Evolutionary conservation across 2,113 vertebrate species (phyloP).

Genomic region (Protobothrops mucrosquamatus): DNA sequence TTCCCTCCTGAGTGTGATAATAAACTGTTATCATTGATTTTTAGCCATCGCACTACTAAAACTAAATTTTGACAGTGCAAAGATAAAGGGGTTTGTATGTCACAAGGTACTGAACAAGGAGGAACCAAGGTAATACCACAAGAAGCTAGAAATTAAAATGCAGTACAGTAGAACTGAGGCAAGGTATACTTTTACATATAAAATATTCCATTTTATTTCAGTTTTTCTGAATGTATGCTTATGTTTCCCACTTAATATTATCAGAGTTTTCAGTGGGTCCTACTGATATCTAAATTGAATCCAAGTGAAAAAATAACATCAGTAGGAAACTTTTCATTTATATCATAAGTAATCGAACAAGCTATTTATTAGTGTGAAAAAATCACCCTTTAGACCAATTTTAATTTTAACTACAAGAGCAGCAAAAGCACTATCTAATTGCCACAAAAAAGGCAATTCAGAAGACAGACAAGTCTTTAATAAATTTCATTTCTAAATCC

Average conservation of each 20-base stretch:
- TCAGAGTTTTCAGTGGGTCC: not conserved
- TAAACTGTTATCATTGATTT: not conserved
- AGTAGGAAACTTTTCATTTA: not conserved
- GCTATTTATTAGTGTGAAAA: not conserved
- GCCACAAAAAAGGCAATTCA: not conserved
- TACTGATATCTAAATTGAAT: not conserved
- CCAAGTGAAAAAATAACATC: not conserved
- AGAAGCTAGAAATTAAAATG: not conserved
- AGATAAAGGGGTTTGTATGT: not conserved
- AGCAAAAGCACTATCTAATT: not conserved
- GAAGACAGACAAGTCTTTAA: not conserved
- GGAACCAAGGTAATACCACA: not conserved
- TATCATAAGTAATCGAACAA: not conserved
- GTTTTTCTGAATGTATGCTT: not conserved
- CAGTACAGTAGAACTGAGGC: not conserved
- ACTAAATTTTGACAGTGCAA: not conserved
- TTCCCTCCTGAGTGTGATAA: not conserved
- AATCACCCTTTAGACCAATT: not conserved
- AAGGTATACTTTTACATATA: not conserved
- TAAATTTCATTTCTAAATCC: slow-evolving; percentile 35
- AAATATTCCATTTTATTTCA: not conserved
- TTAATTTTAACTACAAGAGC: not conserved
- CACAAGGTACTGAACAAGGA: not conserved
- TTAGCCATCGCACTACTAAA: not conserved
- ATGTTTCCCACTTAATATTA: not conserved